These are phyloP conservation scores for Clytia hemisphaerica DNA, from an alignment of 30 jellyfish, hydroid and myxozoan genomes.

Conservation along the genomic window DNA sequence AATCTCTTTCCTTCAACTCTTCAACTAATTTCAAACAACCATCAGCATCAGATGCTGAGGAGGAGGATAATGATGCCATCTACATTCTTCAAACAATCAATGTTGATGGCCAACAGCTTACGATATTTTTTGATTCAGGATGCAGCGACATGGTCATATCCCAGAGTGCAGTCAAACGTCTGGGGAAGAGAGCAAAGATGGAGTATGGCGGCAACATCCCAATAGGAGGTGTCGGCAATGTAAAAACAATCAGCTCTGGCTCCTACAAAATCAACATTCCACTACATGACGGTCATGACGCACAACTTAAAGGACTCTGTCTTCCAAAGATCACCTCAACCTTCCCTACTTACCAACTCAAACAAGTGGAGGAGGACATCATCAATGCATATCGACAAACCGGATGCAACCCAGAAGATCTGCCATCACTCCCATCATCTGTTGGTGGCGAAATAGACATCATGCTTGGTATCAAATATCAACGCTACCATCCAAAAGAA, in stretches of 20 bases:
- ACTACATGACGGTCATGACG: neutral
- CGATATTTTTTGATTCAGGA: neutral
- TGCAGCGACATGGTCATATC: constrained; percentile 3
- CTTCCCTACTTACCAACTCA: neutral
- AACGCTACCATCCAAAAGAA: neutral
- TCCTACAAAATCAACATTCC: neutral
- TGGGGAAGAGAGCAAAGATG: constrained; percentile 8
- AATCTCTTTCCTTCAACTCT: too few species aligned
- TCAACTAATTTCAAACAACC: too few species aligned
- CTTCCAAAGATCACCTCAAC: neutral
- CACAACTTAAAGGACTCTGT: neutral
- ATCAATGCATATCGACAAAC: neutral
- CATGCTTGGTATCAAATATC: constrained; percentile 1
- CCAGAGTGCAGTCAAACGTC: constrained; percentile 11
- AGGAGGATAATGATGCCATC: neutral
- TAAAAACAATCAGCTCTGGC: neutral
- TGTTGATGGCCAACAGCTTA: constrained; percentile 5
- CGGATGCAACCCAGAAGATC: neutral
- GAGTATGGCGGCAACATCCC: neutral
- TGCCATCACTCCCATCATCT: neutral
- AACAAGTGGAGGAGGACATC: neutral
- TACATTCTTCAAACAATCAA: constrained; percentile 22
- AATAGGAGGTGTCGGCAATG: constrained; percentile 9
- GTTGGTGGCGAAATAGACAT: neutral
- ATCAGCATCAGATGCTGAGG: too few species aligned